phyloP scores from a whole-genome alignment of 2,888 invertebrate species.

The Tipula vernalis region DNA sequence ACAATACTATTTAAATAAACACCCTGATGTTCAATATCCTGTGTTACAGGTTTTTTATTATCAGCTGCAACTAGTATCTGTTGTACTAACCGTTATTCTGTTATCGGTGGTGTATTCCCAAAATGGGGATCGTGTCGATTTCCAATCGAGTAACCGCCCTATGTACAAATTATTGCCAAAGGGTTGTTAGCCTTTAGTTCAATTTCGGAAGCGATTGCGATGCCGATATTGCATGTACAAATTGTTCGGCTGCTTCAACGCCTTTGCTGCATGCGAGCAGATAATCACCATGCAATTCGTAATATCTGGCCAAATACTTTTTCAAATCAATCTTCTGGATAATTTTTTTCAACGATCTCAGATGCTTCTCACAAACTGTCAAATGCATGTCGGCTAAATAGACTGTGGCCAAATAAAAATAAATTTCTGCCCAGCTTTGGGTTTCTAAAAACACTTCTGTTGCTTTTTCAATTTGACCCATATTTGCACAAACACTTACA shows the following conservation, averaged over 20 bases:
- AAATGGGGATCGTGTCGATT: slow-evolving; percentile 12
- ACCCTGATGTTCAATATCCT: not conserved
- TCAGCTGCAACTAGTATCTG: not conserved
- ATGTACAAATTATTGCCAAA: not conserved
- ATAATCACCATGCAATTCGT: not conserved
- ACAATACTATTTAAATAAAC: not conserved
- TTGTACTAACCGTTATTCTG: not conserved
- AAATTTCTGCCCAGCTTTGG: slow-evolving; percentile 5
- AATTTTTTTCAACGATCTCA: slow-evolving; percentile 8
- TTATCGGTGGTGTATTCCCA: slow-evolving; percentile 8
- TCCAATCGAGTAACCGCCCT: slow-evolving; percentile 10
- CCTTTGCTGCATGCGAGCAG: slow-evolving; percentile 7
- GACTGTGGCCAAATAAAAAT: slow-evolving; percentile 5
- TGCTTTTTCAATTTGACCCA: slow-evolving; percentile 12
- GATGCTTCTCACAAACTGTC: not conserved
- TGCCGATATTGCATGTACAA: slow-evolving; percentile 9
- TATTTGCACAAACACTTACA: no score
- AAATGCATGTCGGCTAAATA: not conserved
- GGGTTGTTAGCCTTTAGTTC: not conserved
- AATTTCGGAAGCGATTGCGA: slow-evolving; percentile 12
- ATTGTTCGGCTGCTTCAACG: slow-evolving; percentile 11
- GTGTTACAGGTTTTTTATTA: not conserved
- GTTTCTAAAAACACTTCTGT: not conserved
- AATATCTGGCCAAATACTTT: slow-evolving; percentile 8
- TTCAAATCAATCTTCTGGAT: not conserved